These are phyloP conservation scores for Lathronympha strigana DNA, from an alignment of 2,888 invertebrate genomes.

Conservation along the genomic window DNA sequence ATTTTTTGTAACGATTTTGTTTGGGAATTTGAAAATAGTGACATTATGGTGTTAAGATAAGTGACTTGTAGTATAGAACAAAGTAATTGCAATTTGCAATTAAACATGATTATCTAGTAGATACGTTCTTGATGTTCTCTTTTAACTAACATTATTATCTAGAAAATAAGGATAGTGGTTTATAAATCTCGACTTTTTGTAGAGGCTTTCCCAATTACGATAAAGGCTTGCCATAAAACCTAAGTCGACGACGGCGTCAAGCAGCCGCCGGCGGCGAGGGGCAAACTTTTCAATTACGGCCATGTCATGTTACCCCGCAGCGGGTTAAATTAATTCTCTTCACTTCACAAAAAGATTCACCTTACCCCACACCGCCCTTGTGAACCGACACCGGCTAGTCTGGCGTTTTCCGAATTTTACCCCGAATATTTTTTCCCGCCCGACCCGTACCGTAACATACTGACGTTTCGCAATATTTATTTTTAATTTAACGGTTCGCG, in stretches of 20 bases:
- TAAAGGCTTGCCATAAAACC: constrained; percentile 54
- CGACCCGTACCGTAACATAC: constrained; percentile 79
- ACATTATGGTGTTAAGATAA: too few relatives aligned
- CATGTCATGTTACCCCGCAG: constrained; percentile 84
- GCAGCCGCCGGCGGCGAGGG: constrained; percentile 70
- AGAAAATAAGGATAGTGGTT: not conserved
- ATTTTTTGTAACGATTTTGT: too few relatives aligned
- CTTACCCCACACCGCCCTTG: constrained; percentile 68
- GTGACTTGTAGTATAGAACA: too few relatives aligned
- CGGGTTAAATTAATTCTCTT: constrained; percentile 85
- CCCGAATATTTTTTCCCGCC: constrained; percentile 64
- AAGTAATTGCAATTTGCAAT: too few relatives aligned
- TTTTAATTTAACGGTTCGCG: constrained; percentile 81
- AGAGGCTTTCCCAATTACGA: constrained; percentile 51
- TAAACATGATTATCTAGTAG: not conserved
- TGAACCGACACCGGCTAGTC: constrained; percentile 70
- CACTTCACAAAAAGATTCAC: constrained; percentile 84
- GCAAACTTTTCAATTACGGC: constrained; percentile 84
- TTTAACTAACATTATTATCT: not conserved
- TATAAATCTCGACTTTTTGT: constrained; percentile 15
- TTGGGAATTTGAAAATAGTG: too few relatives aligned
- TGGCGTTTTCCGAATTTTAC: constrained; percentile 66
- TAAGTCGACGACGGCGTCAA: constrained; percentile 53
- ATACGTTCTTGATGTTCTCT: not conserved
- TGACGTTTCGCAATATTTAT: constrained; percentile 84